A percentile compares a stretch with the other conserved stretches of the same genome.
Evolutionary conservation across 1,140 invertebrate species (phyloP).

Genomic region (Ips typographus): DNA sequence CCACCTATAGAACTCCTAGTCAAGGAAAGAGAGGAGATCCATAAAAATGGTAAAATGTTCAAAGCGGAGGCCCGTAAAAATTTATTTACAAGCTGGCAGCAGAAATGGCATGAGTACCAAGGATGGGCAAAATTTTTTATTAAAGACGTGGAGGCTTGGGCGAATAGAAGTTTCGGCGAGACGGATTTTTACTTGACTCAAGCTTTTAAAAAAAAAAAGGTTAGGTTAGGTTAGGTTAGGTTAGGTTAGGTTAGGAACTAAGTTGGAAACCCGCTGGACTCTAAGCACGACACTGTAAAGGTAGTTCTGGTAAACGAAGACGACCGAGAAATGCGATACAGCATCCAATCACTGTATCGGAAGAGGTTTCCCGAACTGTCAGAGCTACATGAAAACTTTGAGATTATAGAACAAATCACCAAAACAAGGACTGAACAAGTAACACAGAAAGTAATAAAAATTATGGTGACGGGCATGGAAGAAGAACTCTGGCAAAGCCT

Average conservation of each 20-base stretch:
- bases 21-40: conserved; percentile 10
- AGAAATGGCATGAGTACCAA: conserved; percentile 11
- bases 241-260: too few species aligned
- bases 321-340: conserved; percentile 17
- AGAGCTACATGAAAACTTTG: conserved; percentile 5
- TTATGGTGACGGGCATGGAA: background rate
- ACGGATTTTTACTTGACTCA: background rate
- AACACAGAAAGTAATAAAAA: conserved; percentile 6
- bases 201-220: too few species aligned
- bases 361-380: conserved; percentile 23
- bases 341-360: conserved; percentile 17
- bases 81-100: conserved; percentile 5
- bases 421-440: background rate
- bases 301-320: conserved; percentile 16
- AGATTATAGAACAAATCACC: conserved; percentile 16
- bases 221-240: too few species aligned
- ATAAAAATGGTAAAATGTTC: background rate
- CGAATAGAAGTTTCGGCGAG: background rate
- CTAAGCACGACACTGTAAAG: background rate
- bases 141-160: background rate
- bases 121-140: conserved; percentile 9
- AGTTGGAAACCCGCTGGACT: background rate
- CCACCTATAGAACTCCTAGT: conserved; percentile 22
- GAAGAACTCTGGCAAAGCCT: background rate
- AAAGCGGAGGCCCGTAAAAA: too few species aligned